A percentile compares a stretch with the other conserved stretches of the same genome.
Evolutionary conservation across 2,113 vertebrate species (phyloP).

Genomic region (Lycaon pictus): DNA sequence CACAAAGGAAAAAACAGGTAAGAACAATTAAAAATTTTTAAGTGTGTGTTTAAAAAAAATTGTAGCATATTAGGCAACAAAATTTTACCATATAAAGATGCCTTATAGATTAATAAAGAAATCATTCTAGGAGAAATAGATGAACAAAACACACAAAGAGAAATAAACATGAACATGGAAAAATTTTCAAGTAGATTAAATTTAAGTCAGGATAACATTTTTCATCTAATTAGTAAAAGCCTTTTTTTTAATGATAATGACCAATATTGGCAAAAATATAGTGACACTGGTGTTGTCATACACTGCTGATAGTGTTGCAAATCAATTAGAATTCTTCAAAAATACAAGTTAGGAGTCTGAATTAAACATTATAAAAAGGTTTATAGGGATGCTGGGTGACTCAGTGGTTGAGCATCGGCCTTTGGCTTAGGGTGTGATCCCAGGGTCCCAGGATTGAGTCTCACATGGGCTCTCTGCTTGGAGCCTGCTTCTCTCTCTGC

Average conservation of each 20-base stretch:
- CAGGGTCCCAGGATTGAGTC: too few species aligned
- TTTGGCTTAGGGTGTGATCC: too few species aligned
- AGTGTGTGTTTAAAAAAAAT: conserved; percentile 11
- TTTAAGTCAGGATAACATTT: conserved; percentile 42
- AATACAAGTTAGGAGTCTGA: conserved; percentile 45
- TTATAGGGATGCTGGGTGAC: not conserved
- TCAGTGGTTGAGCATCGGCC: too few species aligned
- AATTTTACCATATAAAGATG: conserved; percentile 43
- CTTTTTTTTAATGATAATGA: conserved; percentile 5
- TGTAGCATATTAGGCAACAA: not conserved
- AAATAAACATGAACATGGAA: conserved; percentile 46
- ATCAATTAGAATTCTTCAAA: conserved; percentile 50
- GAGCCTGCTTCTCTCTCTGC: too few species aligned
- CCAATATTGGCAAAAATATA: conserved; percentile 19
- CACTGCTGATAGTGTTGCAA: not conserved
- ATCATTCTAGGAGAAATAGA: conserved; percentile 29
- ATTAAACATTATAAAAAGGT: conserved; percentile 29
- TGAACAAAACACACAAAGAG: conserved; percentile 17
- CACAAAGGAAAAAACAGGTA: conserved; percentile 32
- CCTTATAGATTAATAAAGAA: conserved; percentile 22
- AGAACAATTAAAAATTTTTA: conserved; percentile 20
- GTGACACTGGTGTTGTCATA: not conserved
- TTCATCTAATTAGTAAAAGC: conserved; percentile 20
- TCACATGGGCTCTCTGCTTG: too few species aligned
- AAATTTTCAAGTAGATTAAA: conserved; percentile 40